phyloP scores from a whole-genome alignment of 2,113 vertebrate species.

The Tetrax tetrax region DNA sequence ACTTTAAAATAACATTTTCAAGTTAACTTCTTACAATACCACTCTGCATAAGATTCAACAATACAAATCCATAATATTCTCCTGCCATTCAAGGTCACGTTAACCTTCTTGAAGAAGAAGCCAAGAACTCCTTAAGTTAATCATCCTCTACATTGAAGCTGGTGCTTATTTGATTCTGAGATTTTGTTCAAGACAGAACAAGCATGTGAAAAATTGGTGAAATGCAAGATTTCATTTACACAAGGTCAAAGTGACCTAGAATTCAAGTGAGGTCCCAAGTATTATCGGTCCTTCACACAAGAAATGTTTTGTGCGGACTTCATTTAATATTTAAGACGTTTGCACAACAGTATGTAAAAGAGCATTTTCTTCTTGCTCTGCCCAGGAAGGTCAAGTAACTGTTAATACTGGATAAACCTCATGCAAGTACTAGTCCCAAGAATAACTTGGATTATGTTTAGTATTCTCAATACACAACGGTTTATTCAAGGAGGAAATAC shows the following conservation, averaged over 20 bases:
- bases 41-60: conserved; percentile 48
- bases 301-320: conserved; percentile 64
- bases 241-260: conserved; percentile 79
- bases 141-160: conserved; percentile 74
- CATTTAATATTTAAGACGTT: conserved; percentile 60
- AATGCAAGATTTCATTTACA: conserved; percentile 77
- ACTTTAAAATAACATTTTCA: conserved; percentile 30
- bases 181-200: conserved; percentile 71
- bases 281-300: conserved; percentile 60
- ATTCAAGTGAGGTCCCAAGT: conserved; percentile 72
- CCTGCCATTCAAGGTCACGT: conserved; percentile 74
- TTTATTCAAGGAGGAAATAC: not conserved
- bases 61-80: conserved; percentile 64
- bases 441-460: conserved; percentile 27
- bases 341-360: conserved; percentile 55
- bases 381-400: conserved; percentile 57
- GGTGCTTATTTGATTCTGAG: conserved; percentile 72
- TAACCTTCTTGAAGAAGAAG: conserved; percentile 78
- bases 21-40: conserved; percentile 41
- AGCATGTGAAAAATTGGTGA: conserved; percentile 72
- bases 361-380: conserved; percentile 58
- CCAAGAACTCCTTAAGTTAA: conserved; percentile 82
- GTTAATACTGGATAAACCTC: conserved; percentile 53
- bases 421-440: conserved; percentile 23
- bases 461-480: not conserved